Evolutionary conservation across 2,888 invertebrate species (phyloP), one percentile per base, ranked within the genome.

Genomic region (Caenorhabditis doughertyi): DNA sequence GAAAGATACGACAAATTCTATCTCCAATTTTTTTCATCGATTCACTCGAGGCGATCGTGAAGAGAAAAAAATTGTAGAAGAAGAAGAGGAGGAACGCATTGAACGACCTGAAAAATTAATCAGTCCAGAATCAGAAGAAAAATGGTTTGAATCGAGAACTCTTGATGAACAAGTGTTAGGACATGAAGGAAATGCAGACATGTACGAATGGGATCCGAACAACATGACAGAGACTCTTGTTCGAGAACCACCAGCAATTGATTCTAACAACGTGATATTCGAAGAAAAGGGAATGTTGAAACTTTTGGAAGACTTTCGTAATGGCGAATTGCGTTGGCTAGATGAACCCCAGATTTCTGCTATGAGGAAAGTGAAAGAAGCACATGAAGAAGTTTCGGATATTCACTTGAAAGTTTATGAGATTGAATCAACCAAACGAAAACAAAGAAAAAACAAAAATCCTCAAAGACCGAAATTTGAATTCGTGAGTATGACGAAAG

Each of bases 21-120:
- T 87, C n/a, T 72, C 85, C 7, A 87, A 84, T 32, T 84, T 87
- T 42, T 80, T 87, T 42, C 87, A 87, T 70, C 79, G 87, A 32
- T 83, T 87, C n/a, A 87, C 87, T 13, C 71, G 85, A 11, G 77
- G 62, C n/a, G 86, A 86, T 7, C 81, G 81, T 18, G 85, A 85
- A 39, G 86, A 86, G 25, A 86, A 86, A 23, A 81, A 84, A 29
- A 83, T 79, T 25, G 51, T 84, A 11, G 72, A 84, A 74, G 77
- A 85, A 68, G 80, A 83, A 49, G 70, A 84, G 70, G 68, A 85
- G 68, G 71, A 81, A 23, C 67, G 73, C 8, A 18, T 86, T 11
- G 85, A 77, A 49, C 35, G 85, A 23, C 85, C 86, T 0, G 84
- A 79, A 21, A 82, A 82, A 27, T 65, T 86, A 7, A 60, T 81